Conservation (phyloP, 2,888 invertebrate species). For the Rosalia funebris region DNA sequence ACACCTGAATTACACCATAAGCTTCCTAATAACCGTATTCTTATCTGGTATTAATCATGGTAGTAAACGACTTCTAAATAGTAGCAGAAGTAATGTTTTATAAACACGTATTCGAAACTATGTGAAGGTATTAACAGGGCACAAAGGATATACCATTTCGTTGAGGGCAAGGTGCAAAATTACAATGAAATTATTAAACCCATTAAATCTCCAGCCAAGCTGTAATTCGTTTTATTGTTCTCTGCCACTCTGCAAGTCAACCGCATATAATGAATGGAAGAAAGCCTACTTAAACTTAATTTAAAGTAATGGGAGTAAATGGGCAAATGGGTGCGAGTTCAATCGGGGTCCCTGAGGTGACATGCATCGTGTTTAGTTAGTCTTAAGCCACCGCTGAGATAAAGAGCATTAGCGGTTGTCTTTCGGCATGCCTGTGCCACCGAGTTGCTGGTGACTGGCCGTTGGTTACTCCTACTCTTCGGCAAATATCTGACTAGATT, state of each 20-base stretch:
- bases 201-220: slow-evolving; percentile 16
- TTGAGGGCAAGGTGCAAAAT: slow-evolving; percentile 7
- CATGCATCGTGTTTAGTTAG: slow-evolving; percentile 23
- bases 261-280: slow-evolving; percentile 34
- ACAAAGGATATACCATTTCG: too few relatives aligned
- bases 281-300: slow-evolving; percentile 44
- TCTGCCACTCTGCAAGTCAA: slow-evolving; percentile 31
- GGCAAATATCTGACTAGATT: slow-evolving; percentile 39
- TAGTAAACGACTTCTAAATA: too few relatives aligned
- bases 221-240: not conserved
- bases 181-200: slow-evolving; percentile 5
- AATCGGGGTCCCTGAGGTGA: slow-evolving; percentile 46
- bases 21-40: too few relatives aligned
- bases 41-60: too few relatives aligned
- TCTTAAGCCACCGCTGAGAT: slow-evolving; percentile 18
- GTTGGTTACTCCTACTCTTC: slow-evolving; percentile 37
- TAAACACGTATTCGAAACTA: too few relatives aligned
- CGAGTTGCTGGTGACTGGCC: slow-evolving; percentile 23
- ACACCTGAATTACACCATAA: too few relatives aligned
- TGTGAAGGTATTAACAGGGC: too few relatives aligned
- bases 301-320: slow-evolving; percentile 51
- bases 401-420: too few relatives aligned
- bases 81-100: too few relatives aligned
- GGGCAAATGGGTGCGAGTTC: slow-evolving; percentile 45
- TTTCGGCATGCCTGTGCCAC: too few relatives aligned